Conservation (phyloP, 1,140 invertebrate species). For the Procambarus virginalis region DNA sequence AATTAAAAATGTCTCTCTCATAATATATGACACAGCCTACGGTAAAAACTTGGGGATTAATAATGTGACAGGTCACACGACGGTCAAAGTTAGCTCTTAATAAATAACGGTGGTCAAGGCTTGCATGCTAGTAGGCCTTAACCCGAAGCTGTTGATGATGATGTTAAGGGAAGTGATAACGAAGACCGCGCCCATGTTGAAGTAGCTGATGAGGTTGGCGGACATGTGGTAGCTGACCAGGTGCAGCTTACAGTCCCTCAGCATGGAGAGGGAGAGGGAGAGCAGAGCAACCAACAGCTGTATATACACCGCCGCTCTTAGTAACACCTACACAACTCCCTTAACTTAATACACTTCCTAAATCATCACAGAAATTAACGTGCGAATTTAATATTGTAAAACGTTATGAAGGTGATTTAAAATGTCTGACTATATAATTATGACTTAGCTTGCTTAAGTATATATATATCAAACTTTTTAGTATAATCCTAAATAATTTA, state of each 20-base stretch:
- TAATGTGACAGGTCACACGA: too few species aligned
- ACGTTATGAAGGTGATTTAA: too few species aligned
- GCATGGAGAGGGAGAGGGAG: constrained; percentile 82
- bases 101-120: not conserved
- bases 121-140: constrained; percentile 16
- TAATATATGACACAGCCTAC: too few species aligned
- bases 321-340: not conserved
- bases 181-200: constrained; percentile 82
- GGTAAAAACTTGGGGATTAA: too few species aligned
- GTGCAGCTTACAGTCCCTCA: constrained; percentile 85
- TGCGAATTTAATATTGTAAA: too few species aligned
- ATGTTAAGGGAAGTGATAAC: constrained; percentile 85
- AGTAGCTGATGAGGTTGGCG: constrained; percentile 82
- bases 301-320: constrained; percentile 49
- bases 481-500: too few species aligned
- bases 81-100: not conserved
- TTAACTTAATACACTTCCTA: too few species aligned
- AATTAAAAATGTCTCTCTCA: too few species aligned
- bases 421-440: too few species aligned
- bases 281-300: constrained; percentile 79
- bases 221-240: constrained; percentile 80
- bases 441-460: too few species aligned
- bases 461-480: too few species aligned
- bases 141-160: constrained; percentile 84
- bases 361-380: too few species aligned